Evolutionary conservation across 2,888 invertebrate genomes (phyloP).

Genomic region (Agonopterix heracliana): DNA sequence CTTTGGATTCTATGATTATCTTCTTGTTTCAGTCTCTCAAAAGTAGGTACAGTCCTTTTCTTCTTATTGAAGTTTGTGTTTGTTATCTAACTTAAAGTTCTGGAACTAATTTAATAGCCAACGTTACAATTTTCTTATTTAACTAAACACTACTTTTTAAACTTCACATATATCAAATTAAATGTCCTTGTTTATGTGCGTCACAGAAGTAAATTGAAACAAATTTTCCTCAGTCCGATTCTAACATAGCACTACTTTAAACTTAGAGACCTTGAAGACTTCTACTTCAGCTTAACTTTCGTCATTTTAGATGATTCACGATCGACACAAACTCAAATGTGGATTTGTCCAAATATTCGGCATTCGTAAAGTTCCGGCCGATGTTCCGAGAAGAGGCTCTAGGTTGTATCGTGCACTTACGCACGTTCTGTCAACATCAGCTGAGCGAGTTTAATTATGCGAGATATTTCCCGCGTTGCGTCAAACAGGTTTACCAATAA

Average conservation of each 20-base stretch:
- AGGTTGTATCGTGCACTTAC: conserved; percentile 20
- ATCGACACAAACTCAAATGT: conserved; percentile 27
- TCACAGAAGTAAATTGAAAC: conserved; percentile 33
- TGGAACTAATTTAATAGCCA: background rate
- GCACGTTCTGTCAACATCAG: conserved; percentile 52
- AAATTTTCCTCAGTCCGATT: conserved; percentile 44
- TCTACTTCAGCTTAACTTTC: conserved; percentile 70
- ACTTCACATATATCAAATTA: conserved; percentile 11
- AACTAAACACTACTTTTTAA: conserved; percentile 10
- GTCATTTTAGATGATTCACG: conserved; percentile 73
- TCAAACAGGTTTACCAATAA: conserved; percentile 21
- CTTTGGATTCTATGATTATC: conserved; percentile 34
- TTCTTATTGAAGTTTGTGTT: background rate
- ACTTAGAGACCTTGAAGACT: conserved; percentile 42
- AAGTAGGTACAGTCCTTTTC: conserved; percentile 7
- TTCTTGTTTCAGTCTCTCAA: conserved; percentile 40
- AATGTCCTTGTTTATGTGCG: conserved; percentile 27
- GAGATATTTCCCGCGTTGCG: conserved; percentile 48
- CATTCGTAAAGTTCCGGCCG: conserved; percentile 44
- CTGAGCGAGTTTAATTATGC: conserved; percentile 40
- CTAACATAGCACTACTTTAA: conserved; percentile 34
- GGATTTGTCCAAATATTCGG: conserved; percentile 38
- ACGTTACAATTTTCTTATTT: conserved; percentile 6
- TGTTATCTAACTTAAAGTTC: background rate
- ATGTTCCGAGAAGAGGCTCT: conserved; percentile 26